Evolutionary conservation across 2,797 vertebrate genomes (phyloP).

Genomic region (Taenioides sp.): DNA sequence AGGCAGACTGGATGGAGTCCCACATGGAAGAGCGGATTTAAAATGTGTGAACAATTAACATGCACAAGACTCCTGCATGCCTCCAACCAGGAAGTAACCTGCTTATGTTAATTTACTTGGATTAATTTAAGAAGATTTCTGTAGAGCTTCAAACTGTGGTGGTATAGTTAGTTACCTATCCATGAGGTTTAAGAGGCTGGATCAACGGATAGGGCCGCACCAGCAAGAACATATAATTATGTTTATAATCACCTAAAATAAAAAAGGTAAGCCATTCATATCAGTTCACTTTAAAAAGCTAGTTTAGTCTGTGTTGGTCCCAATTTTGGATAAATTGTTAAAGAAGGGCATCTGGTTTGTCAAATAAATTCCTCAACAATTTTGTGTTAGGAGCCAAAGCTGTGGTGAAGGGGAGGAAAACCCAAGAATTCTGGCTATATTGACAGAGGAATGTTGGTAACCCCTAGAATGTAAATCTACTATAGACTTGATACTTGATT

Average conservation of each 20-base stretch:
- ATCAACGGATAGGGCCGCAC: neutral
- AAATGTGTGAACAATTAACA: conserved; percentile 73
- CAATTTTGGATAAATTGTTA: neutral
- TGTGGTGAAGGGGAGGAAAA: neutral
- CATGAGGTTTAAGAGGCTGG: neutral
- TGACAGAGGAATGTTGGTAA: conserved; percentile 6
- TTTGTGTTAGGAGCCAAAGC: neutral
- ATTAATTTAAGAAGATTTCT: conserved; percentile 69
- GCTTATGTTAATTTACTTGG: conserved; percentile 64
- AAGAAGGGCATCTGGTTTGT: neutral
- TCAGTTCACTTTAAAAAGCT: neutral
- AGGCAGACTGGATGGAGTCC: conserved; percentile 61
- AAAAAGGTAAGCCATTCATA: neutral
- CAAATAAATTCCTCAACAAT: neutral
- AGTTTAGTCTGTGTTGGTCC: neutral
- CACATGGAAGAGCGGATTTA: conserved; percentile 61
- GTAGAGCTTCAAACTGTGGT: conserved; percentile 40
- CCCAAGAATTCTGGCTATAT: neutral
- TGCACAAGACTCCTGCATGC: conserved; percentile 53
- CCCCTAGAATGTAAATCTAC: neutral
- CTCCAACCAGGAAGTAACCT: conserved; percentile 50
- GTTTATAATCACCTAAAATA: neutral
- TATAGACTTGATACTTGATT: conserved; percentile 11
- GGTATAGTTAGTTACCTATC: neutral
- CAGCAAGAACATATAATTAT: neutral